Conservation (phyloP, 2,888 invertebrate species). For the Stenoptilia bipunctidactyla region DNA sequence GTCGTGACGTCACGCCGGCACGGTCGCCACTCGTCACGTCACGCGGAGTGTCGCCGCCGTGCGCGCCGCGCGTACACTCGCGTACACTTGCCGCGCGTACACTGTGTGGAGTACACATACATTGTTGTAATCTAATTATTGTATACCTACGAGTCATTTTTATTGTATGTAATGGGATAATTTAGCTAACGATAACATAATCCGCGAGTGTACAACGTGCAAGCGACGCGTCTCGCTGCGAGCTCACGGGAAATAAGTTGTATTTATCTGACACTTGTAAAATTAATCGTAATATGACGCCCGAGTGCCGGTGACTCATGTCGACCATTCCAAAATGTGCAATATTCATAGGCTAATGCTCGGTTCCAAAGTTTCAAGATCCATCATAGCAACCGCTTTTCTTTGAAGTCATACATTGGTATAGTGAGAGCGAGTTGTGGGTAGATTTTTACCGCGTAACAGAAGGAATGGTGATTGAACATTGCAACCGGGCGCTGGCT, state of each 20-base stretch:
- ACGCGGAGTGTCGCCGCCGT: slow-evolving; percentile 30
- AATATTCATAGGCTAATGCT: too few relatives aligned
- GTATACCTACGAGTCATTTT: neutral
- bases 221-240: slow-evolving; percentile 1
- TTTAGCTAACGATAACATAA: neutral
- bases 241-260: too few relatives aligned
- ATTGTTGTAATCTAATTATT: neutral
- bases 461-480: too few relatives aligned
- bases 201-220: slow-evolving; percentile 12
- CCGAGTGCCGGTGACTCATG: too few relatives aligned
- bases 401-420: too few relatives aligned
- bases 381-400: neutral
- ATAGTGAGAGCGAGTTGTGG: too few relatives aligned
- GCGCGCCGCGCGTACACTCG: slow-evolving; percentile 19
- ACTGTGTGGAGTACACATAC: neutral
- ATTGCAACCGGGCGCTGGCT: neutral
- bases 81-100: neutral
- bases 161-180: slow-evolving; percentile 1
- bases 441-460: too few relatives aligned
- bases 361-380: too few relatives aligned
- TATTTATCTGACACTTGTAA: too few relatives aligned
- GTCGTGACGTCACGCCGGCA: slow-evolving; percentile 48
- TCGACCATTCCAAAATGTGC: too few relatives aligned
- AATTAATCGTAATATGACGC: too few relatives aligned
- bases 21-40: slow-evolving; percentile 44